These are phyloP conservation scores for Semicossyphus pulcher DNA, from an alignment of 2,113 vertebrate genomes.

Conservation along the genomic window DNA sequence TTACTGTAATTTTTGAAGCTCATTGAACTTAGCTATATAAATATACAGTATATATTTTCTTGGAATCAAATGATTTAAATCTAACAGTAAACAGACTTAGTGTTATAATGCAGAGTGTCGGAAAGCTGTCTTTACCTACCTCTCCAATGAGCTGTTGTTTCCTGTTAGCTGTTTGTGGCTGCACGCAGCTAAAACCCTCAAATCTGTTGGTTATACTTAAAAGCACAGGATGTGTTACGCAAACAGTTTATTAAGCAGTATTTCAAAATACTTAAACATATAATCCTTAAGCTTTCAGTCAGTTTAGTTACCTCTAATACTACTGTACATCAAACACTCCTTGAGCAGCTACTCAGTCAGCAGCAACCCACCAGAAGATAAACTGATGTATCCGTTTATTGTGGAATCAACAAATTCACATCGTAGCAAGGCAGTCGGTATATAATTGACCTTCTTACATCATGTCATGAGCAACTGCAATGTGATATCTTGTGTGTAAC, in stretches of 20 bases:
- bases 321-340: not conserved
- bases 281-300: too few relatives aligned
- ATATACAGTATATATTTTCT: slow-evolving; percentile 23
- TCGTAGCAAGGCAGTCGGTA: not conserved
- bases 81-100: slow-evolving; percentile 55
- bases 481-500: too few relatives aligned
- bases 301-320: not conserved
- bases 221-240: not conserved
- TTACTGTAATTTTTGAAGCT: slow-evolving; percentile 74
- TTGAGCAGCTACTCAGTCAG: slow-evolving; percentile 3
- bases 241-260: too few relatives aligned
- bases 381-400: not conserved
- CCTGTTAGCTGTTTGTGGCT: slow-evolving; percentile 24
- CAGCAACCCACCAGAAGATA: not conserved
- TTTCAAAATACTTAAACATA: too few relatives aligned
- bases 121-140: slow-evolving; percentile 72
- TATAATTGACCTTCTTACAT: not conserved
- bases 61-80: slow-evolving; percentile 32
- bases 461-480: not conserved
- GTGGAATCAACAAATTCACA: not conserved
- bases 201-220: too few relatives aligned
- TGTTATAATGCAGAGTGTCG: slow-evolving; percentile 55
- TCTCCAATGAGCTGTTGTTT: slow-evolving; percentile 68
- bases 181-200: slow-evolving; percentile 20
- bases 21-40: not conserved